Evolutionary conservation across 1,140 invertebrate species (phyloP), one percentile per base, ranked within the genome.

Genomic region (Popillia japonica): DNA sequence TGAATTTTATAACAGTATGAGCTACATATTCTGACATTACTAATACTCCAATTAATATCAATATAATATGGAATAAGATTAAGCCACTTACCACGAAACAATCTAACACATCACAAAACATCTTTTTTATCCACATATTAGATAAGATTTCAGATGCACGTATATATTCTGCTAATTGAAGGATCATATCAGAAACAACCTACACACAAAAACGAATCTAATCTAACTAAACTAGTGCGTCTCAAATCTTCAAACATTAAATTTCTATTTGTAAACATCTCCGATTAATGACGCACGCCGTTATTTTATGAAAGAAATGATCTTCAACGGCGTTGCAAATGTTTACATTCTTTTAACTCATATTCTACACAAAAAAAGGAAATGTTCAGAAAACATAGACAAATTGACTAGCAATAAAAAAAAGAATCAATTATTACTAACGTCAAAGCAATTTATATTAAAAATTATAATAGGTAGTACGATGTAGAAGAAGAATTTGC

Each of bases 221-320:
- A 17, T 55, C n/a, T n/a, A 55, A 14, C 44, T 48, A n/a, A 48
- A 48, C 9, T 48, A n/a, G 44, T 48, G 48, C 48, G 48, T 55
- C 48, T 17, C 17, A 55, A 34, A 34, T 34, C 27, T 2, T 34
- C 1, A 34, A 55, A 55, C 48, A 55, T 6, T 7, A 10, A 17
- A 55, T 55, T 55, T n/a, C 48, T 55, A 55, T 55, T 55, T 55
- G 48, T 55, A 55, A 55, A 55, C 48, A 55, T 17, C 17, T 14
- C n/a, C n/a, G 48, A 55, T 55, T 55, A 55, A 55, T 55, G 48
- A 55, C 14, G 48, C 17, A 55, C 48, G n/a, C 17, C n/a, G 48
- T 55, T 17, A 17, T 17, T 55, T 55, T n/a, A 55, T 7, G 14
- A 14, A 55, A 55, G 17, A n/a, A 55, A n/a, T 55, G 11, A 55